Evolutionary conservation across 2,888 invertebrate species (phyloP), one percentile per base, ranked within the genome.

Genomic region (Operophtera brumata): DNA sequence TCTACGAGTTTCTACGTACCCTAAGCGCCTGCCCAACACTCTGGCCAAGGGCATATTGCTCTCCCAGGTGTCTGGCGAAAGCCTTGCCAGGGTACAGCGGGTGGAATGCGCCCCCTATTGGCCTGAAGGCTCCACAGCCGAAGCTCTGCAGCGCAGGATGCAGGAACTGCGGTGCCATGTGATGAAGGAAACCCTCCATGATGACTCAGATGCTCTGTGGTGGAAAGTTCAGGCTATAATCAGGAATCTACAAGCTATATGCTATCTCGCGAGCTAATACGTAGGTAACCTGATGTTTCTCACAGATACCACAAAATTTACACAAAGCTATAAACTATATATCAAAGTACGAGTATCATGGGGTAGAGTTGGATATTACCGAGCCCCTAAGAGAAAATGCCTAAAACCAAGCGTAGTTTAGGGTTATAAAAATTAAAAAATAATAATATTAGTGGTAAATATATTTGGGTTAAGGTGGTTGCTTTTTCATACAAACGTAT

Each of bases 141-240:
- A 91, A 91, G 67, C 89, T 84, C 69, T 91, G 91, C 70, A 91
- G 75, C 7, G 91, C 91, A 9, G 91, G 91, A 61, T 91, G 91
- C 69, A 91, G 75, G 64, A 91, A 90, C 76, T 91, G 91, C 51
- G 91, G 91, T 10, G 90, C 91, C 86, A 91, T 90, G 65, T 91
- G 91, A 65, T 90, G 90, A 53, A 91, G 82, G 69, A 91, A 91
- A 10, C 90, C 90, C 71, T 90, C 91, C 91, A 91, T 91, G 63
- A 63, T 72, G 51, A 63, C 26, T 47, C 39, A 39, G 53, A 32
- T 42, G 13, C 25, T 46, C 46, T 44, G 32, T 32, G 6, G 11
- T 39, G 10, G 9, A 39, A 47, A 34, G 6, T 9, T 39, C 34
- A 0, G 9, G 1, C 39, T 26, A 47, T 8, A 14, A 20, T 13